phyloP scores from a whole-genome alignment of 2,888 invertebrate genomes.

The Leptogaster cylindrica region DNA sequence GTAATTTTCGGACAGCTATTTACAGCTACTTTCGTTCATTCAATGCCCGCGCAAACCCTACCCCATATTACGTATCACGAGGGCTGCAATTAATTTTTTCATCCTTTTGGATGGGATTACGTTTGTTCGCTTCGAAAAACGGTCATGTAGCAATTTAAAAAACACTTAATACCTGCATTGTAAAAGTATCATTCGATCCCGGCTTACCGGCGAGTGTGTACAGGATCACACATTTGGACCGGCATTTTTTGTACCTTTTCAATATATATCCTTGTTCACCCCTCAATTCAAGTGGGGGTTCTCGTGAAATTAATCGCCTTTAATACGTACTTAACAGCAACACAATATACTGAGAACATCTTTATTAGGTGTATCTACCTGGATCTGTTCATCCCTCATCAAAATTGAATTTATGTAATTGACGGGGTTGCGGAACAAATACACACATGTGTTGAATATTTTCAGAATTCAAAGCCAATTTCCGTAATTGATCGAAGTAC shows the following conservation, averaged over 20 bases:
- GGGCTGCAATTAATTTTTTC: conserved; percentile 12
- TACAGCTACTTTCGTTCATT: conserved; percentile 12
- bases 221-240: neutral
- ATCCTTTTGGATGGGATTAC: conserved; percentile 42
- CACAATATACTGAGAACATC: conserved; percentile 32
- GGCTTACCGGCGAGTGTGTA: conserved; percentile 11
- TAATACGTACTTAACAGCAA: conserved; percentile 50
- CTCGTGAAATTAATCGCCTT: conserved; percentile 49
- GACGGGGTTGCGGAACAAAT: too few species aligned
- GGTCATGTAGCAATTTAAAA: conserved; percentile 44
- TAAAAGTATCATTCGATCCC: conserved; percentile 34
- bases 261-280: conserved; percentile 2
- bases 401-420: too few species aligned
- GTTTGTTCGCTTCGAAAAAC: conserved; percentile 33
- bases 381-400: conserved; percentile 7
- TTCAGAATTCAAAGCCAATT: too few species aligned
- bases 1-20: conserved; percentile 46
- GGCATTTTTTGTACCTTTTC: neutral
- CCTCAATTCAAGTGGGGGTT: conserved; percentile 18
- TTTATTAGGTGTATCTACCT: conserved; percentile 27
- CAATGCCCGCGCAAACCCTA: neutral
- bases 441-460: too few species aligned
- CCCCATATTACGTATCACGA: neutral
- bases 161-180: conserved; percentile 47
- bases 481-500: too few species aligned